Base-by-base conservation (phyloP, 2,113 vertebrate species). In the Hyperopisus bebe region DNA sequence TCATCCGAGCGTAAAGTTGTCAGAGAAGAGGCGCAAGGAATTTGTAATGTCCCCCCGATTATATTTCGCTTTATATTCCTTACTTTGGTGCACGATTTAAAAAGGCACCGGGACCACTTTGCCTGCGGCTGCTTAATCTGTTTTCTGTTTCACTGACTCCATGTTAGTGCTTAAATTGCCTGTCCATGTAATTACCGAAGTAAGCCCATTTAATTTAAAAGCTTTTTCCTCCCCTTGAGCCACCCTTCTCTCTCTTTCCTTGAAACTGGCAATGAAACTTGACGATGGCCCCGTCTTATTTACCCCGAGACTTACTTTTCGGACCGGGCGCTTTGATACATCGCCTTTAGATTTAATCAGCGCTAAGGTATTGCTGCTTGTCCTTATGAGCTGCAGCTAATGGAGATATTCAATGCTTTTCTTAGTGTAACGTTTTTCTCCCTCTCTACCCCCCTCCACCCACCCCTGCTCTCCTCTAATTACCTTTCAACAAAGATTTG, bases 291-390 rank as follows among this genome's bases (percentile, higher is more conserved):
- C 94, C 93, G 95, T 95, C 95, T 94, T 95, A 97, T 97, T 97
- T 98, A 97, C 97, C 96, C 88, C 8, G 96, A 95, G 97, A 98
- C 96, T 98, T 97, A 96, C 96, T 98, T 97, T 80, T 97, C 97
- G 97, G 97, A 95, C 96, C 96, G 95, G 95, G 95, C 95, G 95
- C 97, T 96, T 96, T 96, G 96, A 98, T 98, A 97, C 97, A 97
- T 97, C 96, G 97, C 94, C 96, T 96, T 97, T 96, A 98, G 97
- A 98, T 98, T 96, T 97, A 98, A 99, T 99, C 98, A 97, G 97
- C 96, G 96, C 96, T 96, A 96, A 97, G 96, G 97, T 97, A 97
- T 96, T 97, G 97, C 97, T 97, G 97, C 97, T 97, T 97, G 96
- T 98, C 97, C 96, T 97, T 97, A 96, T 98, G 97, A 98, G 97